A percentile compares a stretch with the other conserved stretches of the same genome.
Conservation (phyloP, 2,888 invertebrate genomes). For the Drosophila flavopinicola region DNA sequence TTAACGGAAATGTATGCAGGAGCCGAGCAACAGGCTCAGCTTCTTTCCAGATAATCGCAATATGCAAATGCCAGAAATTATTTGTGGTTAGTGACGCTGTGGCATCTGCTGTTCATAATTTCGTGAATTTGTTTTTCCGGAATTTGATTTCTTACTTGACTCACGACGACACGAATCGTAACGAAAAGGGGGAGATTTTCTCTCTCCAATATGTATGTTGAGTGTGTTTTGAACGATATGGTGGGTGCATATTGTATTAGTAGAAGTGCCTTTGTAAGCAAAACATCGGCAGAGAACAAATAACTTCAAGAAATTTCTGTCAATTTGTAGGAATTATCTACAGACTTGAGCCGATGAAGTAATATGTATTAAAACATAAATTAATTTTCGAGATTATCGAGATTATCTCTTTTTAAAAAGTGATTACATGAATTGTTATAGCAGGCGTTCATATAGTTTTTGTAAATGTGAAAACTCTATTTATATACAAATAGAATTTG, state of each 20-base stretch:
- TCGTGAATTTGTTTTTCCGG: constrained; percentile 38
- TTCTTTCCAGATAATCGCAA: constrained; percentile 27
- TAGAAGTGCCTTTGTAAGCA: not conserved
- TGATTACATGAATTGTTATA: too few relatives aligned
- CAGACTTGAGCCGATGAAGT: too few relatives aligned
- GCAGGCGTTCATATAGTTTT: too few relatives aligned
- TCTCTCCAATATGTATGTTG: constrained; percentile 15
- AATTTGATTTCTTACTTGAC: constrained; percentile 52
- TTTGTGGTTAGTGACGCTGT: constrained; percentile 33
- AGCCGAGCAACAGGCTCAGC: constrained; percentile 47
- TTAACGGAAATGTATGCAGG: not conserved
- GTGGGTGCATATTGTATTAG: not conserved
- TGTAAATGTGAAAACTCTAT: too few relatives aligned
- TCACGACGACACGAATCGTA: constrained; percentile 5
- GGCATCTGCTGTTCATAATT: constrained; percentile 60
- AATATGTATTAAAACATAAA: too few relatives aligned
- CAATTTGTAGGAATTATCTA: not conserved
- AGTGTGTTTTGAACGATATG: not conserved
- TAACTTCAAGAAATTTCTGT: not conserved
- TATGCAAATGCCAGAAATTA: constrained; percentile 54
- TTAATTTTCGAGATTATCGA: too few relatives aligned
- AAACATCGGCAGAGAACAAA: not conserved
- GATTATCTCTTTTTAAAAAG: too few relatives aligned
- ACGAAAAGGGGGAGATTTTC: not conserved
- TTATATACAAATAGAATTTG: too few relatives aligned